These are phyloP conservation scores for Halcyon badia DNA, from an alignment of 2,797 vertebrate genomes.

Conservation along the genomic window DNA sequence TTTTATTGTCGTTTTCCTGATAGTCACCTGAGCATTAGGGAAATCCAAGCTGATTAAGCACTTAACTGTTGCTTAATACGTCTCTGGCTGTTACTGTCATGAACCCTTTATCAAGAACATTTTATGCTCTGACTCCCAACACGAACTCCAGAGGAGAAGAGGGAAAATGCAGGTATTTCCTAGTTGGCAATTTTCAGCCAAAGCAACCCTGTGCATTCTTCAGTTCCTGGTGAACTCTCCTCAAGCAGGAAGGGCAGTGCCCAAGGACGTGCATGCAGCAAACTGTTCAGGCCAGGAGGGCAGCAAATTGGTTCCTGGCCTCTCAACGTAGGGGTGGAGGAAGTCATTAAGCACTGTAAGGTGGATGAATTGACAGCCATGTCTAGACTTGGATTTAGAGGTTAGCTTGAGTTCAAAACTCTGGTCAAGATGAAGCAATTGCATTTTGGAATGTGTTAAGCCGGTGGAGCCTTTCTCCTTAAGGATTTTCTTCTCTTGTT, in stretches of 20 bases:
- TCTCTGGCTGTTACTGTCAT: background rate
- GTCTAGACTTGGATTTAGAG: slow-evolving; percentile 69
- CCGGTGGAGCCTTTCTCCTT: background rate
- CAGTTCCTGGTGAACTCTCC: background rate
- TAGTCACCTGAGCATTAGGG: background rate
- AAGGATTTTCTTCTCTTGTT: background rate
- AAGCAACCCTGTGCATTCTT: background rate
- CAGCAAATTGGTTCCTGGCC: background rate
- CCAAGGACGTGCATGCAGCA: background rate
- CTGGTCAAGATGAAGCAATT: background rate
- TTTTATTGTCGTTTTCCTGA: background rate
- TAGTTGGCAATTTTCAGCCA: background rate
- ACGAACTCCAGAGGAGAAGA: background rate
- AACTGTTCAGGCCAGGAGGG: background rate
- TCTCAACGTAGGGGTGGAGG: background rate
- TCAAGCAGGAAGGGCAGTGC: background rate
- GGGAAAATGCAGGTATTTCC: background rate
- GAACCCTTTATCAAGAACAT: background rate
- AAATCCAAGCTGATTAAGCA: slow-evolving; percentile 49
- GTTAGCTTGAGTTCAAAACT: slow-evolving; percentile 55
- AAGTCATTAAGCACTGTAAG: slow-evolving; percentile 42
- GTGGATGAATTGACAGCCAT: background rate
- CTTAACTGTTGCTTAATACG: slow-evolving; percentile 25
- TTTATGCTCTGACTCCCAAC: background rate
- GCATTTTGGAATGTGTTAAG: slow-evolving; percentile 24